Base-by-base conservation (phyloP, 2,888 invertebrate genomes). In the Gortyna flavago region DNA sequence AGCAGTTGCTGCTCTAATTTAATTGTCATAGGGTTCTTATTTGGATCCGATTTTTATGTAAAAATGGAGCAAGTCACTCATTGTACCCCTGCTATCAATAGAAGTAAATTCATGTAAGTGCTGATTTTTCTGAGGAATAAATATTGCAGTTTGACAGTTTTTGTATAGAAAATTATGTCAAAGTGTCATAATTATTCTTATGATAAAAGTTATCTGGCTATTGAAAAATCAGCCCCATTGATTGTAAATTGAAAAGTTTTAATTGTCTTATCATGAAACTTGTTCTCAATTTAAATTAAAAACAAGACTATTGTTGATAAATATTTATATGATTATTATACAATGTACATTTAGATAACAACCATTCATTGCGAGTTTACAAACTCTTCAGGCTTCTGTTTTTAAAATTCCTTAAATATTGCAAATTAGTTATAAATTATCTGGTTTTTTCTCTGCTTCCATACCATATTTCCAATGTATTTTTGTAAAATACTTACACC, bases 1-100 rank as follows among this genome's bases (percentile, higher is more conserved):
- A 38, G n/a, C 38, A 29, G 8, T 72, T 35, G 38, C 35, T 41
- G 35, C 61, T 72, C 41, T 77, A 57, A 25, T 59, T 61, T 65
- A 8, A 38, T 81, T 51, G 35, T 18, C 16, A 8, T 25, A 32
- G 9, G 61, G 38, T 44, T 51, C 21, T 48, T 67, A 75, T 64
- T 69, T 11, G 25, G 32, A 65, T 41, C 6, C 32, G n/a, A 38
- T 59, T 38, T 25, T 13, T 29, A 38, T 0, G 4, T 29, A 18
- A 32, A 44, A 57, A 35, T 29, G 35, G 18, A 2, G n/a, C 21
- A 44, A 32, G 6, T 4, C 64, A 21, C 11, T n/a, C 18, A 41
- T 21, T 35, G 7, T 18, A 44, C 6, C 32, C 8, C 16, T 65
- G 16, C 38, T 38, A 48, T 65, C 21, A 51, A 41, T 32, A 44